Evolutionary conservation across 1,140 invertebrate genomes (phyloP).

Genomic region (Eupeodes corollae): DNA sequence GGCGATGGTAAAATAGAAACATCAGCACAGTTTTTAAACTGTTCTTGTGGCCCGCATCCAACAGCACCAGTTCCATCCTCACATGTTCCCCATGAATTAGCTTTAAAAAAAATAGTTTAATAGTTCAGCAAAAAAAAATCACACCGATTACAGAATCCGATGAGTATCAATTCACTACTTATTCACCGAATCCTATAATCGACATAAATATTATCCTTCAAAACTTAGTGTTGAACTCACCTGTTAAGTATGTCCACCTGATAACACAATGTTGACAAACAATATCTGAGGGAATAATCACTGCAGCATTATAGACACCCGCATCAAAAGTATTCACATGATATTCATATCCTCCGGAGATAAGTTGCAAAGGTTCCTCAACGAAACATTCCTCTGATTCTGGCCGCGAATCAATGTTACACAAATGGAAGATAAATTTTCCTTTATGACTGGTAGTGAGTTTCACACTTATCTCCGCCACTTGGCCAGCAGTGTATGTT

Average conservation of each 20-base stretch:
- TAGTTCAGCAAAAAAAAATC: no score
- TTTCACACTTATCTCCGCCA: conserved; percentile 33
- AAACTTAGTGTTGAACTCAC: neutral
- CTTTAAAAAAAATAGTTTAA: conserved; percentile 19
- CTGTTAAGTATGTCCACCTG: conserved; percentile 48
- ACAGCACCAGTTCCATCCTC: conserved; percentile 29
- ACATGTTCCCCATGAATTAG: conserved; percentile 48
- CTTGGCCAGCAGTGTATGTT: conserved; percentile 27
- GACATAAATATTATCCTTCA: no score
- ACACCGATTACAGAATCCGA: no score
- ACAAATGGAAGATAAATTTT: conserved; percentile 42
- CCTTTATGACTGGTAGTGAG: conserved; percentile 42
- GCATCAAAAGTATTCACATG: conserved; percentile 6
- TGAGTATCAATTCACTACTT: no score
- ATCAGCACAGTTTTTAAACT: conserved; percentile 57
- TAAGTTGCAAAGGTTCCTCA: conserved; percentile 26
- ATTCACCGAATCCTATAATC: no score
- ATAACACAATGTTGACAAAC: conserved; percentile 49
- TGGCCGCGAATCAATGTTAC: conserved; percentile 25
- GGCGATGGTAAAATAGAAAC: conserved; percentile 40
- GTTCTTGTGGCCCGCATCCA: conserved; percentile 56
- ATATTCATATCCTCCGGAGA: neutral
- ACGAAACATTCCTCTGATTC: conserved; percentile 2
- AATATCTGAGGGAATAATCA: conserved; percentile 39
- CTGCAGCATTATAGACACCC: conserved; percentile 19